Conservation (phyloP, 2,888 invertebrate species). For the Nephrotoma flavescens region DNA sequence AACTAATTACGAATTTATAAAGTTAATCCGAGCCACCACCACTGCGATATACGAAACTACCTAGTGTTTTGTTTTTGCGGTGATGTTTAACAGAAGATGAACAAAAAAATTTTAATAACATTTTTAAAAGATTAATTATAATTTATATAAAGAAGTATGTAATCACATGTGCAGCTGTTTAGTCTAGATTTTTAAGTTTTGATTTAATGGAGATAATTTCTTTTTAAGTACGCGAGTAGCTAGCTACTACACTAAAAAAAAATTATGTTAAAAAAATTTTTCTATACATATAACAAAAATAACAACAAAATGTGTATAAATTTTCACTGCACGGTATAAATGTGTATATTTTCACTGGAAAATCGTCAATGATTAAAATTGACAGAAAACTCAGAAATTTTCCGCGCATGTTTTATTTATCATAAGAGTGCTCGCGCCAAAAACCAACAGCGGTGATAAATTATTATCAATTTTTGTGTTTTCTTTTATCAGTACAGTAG, state of each 20-base stretch:
- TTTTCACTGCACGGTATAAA: not conserved
- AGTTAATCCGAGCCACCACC: not conserved
- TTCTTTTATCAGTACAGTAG: not conserved
- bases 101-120: not conserved
- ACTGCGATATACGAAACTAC: not conserved
- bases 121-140: not conserved
- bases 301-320: not conserved
- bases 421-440: not conserved
- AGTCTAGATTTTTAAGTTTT: not conserved
- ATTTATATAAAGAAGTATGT: not conserved
- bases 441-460: not conserved
- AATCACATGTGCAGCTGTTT: not conserved
- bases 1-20: not conserved
- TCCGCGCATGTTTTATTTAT: not conserved
- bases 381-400: not conserved
- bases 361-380: not conserved
- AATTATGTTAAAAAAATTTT: not conserved
- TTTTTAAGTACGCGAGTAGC: not conserved
- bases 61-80: not conserved
- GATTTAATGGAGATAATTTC: not conserved
- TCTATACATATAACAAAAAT: not conserved
- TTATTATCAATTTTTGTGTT: not conserved
- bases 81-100: not conserved
- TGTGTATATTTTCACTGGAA: not conserved
- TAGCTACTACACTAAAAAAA: not conserved